Conservation (phyloP, 1,140 invertebrate species). For the Scylla paramamosain region DNA sequence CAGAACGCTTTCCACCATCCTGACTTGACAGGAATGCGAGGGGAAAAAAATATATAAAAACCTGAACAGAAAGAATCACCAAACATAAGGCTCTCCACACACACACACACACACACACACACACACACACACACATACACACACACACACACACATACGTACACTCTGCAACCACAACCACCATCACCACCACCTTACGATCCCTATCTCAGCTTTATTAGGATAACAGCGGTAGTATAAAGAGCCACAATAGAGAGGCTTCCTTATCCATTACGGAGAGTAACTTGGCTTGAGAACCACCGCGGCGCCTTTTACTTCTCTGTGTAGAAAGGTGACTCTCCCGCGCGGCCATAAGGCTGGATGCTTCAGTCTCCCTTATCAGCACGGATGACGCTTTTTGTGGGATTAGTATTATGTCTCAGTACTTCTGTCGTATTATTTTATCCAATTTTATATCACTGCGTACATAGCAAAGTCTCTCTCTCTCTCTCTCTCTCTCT, state of each 20-base stretch:
- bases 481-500: background rate
- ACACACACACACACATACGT: background rate
- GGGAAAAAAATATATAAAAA: too few species aligned
- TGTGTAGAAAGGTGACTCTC: background rate
- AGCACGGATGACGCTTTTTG: background rate
- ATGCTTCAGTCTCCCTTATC: background rate
- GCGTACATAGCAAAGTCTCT: background rate
- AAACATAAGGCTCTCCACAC: background rate
- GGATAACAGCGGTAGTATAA: background rate
- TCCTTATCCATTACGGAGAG: background rate
- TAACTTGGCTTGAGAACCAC: background rate
- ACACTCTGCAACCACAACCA: background rate
- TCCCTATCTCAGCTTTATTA: conserved; percentile 24
- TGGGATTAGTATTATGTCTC: background rate
- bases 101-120: background rate
- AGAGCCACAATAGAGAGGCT: background rate
- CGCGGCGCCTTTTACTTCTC: background rate
- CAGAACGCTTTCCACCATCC: too few species aligned
- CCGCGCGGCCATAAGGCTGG: background rate
- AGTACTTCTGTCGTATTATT: conserved; percentile 6
- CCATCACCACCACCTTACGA: background rate
- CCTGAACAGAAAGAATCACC: background rate
- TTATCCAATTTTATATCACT: background rate
- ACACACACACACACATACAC: background rate
- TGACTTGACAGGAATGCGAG: too few species aligned